Base-by-base conservation (phyloP, 2,888 invertebrate species). In the Melieria crassipennis region DNA sequence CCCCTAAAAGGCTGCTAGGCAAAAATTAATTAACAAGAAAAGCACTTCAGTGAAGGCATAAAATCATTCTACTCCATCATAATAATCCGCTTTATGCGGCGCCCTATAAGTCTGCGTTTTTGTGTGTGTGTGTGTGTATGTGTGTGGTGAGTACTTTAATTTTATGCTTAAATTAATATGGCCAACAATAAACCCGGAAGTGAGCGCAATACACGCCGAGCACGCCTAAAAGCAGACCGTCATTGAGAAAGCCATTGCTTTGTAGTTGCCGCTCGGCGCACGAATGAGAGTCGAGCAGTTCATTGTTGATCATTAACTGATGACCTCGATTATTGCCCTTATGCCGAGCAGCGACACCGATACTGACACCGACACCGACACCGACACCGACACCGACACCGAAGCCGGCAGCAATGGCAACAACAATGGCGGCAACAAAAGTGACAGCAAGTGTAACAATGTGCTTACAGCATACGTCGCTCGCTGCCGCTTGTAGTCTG, bases 321-420 rank as follows among this genome's bases (percentile, higher is more conserved):
- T 75, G 74, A 75, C 74, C 74, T 72, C 69, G 69, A 75, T 75
- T 75, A 73, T 75, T 73, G 69, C 64, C 55, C 71, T 71, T 61
- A 56, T 57, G 42, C 11, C 52, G 60, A 52, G 57, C 52, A 69
- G 57, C 58, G 46, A n/a, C 11, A 46, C 5, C 42, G 30, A 30
- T 30, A 30, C 30, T 30, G 30, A 30, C 50, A 60, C 45, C 58
- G 16, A 60, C n/a, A 57, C 57, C 3, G 13, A 43, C 65, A 65
- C 45, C 47, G 61, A 11, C 43, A 52, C 16, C 7, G 1, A n/a
- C n/a, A n/a, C n/a, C n/a, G 16, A n/a, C 11, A 4, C 30, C 30
- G 7, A 13, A 13, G 42, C 66, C 60, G 13, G 57, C 47, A 48
- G 45, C 7, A 30, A 46, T 6, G 13, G 3, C 48, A 48, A n/a